These are phyloP conservation scores for Amphimedon queenslandica DNA, from an alignment of 37 sponge, comb jelly and placozoan genomes.

Conservation along the genomic window DNA sequence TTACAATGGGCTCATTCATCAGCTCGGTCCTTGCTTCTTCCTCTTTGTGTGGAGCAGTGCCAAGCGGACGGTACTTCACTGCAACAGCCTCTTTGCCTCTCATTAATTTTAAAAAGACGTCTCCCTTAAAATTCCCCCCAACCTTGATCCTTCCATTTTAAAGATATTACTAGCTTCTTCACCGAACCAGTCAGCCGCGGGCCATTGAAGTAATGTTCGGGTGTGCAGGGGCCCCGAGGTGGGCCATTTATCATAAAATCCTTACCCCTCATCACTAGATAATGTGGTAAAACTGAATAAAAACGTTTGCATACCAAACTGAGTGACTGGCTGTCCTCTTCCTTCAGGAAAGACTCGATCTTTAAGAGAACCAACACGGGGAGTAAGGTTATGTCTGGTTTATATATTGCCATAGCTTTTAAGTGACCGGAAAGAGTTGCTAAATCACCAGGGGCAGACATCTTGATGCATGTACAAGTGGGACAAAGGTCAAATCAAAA, in stretches of 20 bases:
- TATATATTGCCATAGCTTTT: too few relatives aligned
- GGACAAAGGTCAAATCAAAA: too few relatives aligned
- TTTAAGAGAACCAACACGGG: constrained; percentile 22
- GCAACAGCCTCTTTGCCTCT: constrained; percentile 9
- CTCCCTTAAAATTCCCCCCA: constrained; percentile 52
- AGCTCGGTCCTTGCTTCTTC: constrained; percentile 8
- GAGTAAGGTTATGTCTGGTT: too few relatives aligned
- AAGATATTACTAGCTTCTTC: constrained; percentile 27
- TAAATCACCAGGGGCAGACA: too few relatives aligned
- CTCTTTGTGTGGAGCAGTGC: constrained; percentile 24
- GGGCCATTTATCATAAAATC: constrained; percentile 34
- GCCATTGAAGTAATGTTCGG: constrained; percentile 46
- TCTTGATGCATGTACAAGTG: too few relatives aligned
- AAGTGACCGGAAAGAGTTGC: too few relatives aligned
- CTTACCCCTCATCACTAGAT: constrained; percentile 34
- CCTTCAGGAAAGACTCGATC: constrained; percentile 10
- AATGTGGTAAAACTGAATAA: constrained; percentile 26
- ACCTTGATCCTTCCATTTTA: constrained; percentile 50
- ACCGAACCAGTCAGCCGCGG: constrained; percentile 15
- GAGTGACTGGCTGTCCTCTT: constrained; percentile 22
- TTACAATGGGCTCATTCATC: constrained; percentile 10
- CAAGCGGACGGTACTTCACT: constrained; percentile 11
- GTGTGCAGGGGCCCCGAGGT: not conserved
- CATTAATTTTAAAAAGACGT: constrained; percentile 34
- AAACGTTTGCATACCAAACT: constrained; percentile 23